A percentile compares a stretch with the other conserved stretches of the same genome.
These are phyloP conservation scores for Falco punctatus DNA, from an alignment of 2,113 vertebrate species.

Conservation along the genomic window DNA sequence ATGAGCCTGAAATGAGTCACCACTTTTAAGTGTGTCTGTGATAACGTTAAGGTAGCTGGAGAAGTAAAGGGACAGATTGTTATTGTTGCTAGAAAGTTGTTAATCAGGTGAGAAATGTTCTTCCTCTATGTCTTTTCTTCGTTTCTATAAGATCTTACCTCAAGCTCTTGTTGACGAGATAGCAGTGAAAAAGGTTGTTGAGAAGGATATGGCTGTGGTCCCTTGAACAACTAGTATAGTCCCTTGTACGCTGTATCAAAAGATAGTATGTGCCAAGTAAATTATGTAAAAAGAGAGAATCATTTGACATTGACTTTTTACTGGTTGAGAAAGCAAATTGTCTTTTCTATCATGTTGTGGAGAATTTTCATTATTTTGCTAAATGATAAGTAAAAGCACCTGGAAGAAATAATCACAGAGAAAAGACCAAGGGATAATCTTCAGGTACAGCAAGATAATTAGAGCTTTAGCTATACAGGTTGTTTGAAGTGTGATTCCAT, in stretches of 20 bases:
- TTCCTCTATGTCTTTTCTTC: not conserved
- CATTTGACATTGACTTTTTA: not conserved
- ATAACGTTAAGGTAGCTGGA: not conserved
- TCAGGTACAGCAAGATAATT: constrained; percentile 26
- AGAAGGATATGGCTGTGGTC: not conserved
- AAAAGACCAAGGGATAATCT: constrained; percentile 27
- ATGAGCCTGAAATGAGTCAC: not conserved
- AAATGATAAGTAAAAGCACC: not conserved
- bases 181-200: not conserved
- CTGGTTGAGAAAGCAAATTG: not conserved
- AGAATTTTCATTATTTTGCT: constrained; percentile 24
- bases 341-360: not conserved
- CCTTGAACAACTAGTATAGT: not conserved
- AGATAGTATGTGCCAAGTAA: not conserved
- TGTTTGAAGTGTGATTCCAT: constrained; percentile 22
- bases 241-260: not conserved
- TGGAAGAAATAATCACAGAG: constrained; percentile 18
- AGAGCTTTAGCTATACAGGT: not conserved
- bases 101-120: not conserved
- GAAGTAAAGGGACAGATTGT: not conserved
- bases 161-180: not conserved
- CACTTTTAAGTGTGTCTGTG: not conserved
- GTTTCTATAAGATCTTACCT: not conserved
- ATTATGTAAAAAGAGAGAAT: not conserved
- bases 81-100: not conserved